Percentiles rank a stretch among this genome's conserved stretches.
Conservation (phyloP, 2,113 vertebrate species). For the Meleagris gallopavo region DNA sequence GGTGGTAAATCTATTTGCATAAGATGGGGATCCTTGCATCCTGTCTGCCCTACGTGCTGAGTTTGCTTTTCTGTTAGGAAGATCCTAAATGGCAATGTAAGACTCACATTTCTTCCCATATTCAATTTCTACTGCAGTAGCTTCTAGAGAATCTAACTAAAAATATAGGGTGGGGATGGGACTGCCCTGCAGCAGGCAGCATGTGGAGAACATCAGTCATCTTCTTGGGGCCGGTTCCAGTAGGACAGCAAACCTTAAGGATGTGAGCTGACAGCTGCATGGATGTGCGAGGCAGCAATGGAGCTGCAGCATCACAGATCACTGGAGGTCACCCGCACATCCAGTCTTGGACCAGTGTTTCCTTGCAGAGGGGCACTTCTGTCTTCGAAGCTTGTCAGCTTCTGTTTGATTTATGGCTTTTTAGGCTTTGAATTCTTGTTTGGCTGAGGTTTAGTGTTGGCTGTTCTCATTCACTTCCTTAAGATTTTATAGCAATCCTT, state of each 20-base stretch:
- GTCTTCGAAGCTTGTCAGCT: neutral
- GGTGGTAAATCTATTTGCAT: neutral
- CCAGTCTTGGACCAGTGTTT: too few relatives aligned
- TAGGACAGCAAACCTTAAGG: neutral
- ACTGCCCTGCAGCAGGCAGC: neutral
- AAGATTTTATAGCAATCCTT: neutral
- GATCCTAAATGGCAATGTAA: neutral
- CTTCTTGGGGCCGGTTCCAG: neutral
- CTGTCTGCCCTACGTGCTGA: neutral
- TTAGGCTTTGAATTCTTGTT: neutral
- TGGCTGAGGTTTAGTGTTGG: fast-evolving
- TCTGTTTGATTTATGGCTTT: neutral
- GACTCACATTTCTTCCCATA: neutral
- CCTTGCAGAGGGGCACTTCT: neutral
- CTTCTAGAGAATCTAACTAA: neutral
- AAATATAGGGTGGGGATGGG: neutral
- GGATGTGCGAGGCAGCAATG: neutral
- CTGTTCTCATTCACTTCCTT: neutral
- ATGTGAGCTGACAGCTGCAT: neutral
- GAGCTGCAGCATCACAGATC: neutral
- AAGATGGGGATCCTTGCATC: neutral
- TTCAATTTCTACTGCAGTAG: neutral
- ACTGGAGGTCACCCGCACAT: neutral
- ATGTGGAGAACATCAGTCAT: neutral
- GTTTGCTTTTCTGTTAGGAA: neutral